A percentile compares a stretch with the other conserved stretches of the same genome.
phyloP scores from a whole-genome alignment of 2,113 vertebrate genomes.

The Benitochromis conjunctus region DNA sequence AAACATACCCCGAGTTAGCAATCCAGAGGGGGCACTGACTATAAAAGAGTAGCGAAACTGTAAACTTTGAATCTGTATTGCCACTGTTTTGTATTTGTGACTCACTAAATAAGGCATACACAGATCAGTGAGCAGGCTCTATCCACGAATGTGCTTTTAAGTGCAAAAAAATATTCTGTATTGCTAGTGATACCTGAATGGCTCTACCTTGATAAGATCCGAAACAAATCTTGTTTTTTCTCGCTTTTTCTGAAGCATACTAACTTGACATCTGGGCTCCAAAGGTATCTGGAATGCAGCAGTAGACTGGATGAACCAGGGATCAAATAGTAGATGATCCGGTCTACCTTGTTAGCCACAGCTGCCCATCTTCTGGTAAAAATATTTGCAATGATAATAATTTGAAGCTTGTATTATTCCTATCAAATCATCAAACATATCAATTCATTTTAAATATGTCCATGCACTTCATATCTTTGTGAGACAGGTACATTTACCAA shows the following conservation, averaged over 20 bases:
- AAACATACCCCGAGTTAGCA: neutral
- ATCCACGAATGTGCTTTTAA: neutral
- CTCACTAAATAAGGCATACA: neutral
- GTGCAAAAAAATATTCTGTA: neutral
- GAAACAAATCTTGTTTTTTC: neutral
- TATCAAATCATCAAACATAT: neutral
- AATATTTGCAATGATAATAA: neutral
- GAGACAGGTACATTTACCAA: neutral
- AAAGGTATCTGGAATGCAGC: neutral
- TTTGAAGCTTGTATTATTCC: neutral
- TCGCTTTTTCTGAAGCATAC: neutral
- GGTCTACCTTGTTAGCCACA: neutral
- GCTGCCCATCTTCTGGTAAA: neutral
- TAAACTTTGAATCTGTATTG: neutral
- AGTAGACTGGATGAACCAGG: neutral
- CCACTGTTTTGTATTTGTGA: neutral
- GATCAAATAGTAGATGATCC: neutral
- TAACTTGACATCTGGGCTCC: neutral
- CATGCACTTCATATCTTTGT: neutral
- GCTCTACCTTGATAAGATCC: neutral
- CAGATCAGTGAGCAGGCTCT: neutral
- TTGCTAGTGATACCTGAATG: neutral
- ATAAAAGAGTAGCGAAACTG: neutral
- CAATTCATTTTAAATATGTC: neutral
- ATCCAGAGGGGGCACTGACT: neutral